Base-by-base conservation (phyloP, 2,797 vertebrate genomes). In the Alfaro cultratus region DNA sequence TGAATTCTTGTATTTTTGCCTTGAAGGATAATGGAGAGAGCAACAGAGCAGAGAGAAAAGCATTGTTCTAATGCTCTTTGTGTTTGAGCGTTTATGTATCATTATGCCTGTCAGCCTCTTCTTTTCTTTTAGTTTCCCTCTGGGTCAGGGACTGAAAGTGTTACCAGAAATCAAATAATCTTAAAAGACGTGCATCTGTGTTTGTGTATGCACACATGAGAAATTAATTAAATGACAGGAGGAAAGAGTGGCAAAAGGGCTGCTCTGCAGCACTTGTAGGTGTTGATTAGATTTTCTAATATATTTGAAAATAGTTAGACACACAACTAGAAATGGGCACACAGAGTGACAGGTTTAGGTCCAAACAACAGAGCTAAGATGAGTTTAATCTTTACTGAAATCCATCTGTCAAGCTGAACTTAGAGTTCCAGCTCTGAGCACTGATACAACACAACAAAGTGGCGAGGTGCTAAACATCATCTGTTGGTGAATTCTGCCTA, bases 1-100 rank as follows among this genome's bases (percentile, higher is more conserved):
- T 94, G 87, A 94, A 93, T 92, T 93, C 88, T 88, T 93, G 91
- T 93, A 92, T 88, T 94, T 93, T 84, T 91, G 91, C 89, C 86
- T 86, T 78, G 75, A 78, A 80, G 90, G 87, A 93, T 92, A 95
- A 93, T 93, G 88, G 88, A 87, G 88, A 31, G 86, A 84, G 87
- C 91, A 90, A 60, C 31, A 78, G 93, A 94, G 91, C 92, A 89
- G 88, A 88, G 80, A 93, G 79, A 41, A 87, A 91, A 81, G 86
- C 83, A 87, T 88, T 91, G 89, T 88, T 92, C 83, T 73, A 71
- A 47, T 73, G 70, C 78, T 83, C 34, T 79, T 73, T 79, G 74
- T 87, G 77, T 83, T 75, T 34, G 21, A 68, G 85, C 55, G 34
- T 89, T 88, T 85, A 78, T 81, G 85, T 88, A 79, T 86, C 78